Conservation (phyloP, 2,113 vertebrate genomes). For the Periophthalmodon schlosseri region DNA sequence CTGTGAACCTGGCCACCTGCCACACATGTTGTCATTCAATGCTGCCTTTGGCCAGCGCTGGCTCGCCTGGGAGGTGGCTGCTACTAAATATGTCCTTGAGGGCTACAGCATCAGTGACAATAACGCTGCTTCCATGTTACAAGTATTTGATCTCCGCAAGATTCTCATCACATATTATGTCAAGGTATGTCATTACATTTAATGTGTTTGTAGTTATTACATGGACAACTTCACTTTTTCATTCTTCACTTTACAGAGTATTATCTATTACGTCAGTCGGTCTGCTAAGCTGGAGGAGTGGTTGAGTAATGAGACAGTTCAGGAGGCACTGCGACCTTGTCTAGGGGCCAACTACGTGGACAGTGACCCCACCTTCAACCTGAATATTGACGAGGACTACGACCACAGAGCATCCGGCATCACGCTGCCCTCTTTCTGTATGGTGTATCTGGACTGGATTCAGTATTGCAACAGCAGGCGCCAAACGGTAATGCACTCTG, state of each 20-base stretch:
- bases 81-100: conserved; percentile 90
- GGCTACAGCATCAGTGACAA: conserved; percentile 94
- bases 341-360: conserved; percentile 82
- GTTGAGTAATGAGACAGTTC: conserved; percentile 82
- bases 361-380: conserved; percentile 90
- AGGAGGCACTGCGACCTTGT: conserved; percentile 83
- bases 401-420: conserved; percentile 87
- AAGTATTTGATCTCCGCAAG: conserved; percentile 91
- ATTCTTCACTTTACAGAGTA: conserved; percentile 76
- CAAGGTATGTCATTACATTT: conserved; percentile 75
- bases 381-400: conserved; percentile 91
- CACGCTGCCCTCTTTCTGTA: conserved; percentile 83
- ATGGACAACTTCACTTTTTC: background rate
- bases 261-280: conserved; percentile 89
- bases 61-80: conserved; percentile 91
- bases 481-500: conserved; percentile 73
- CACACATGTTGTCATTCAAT: conserved; percentile 88
- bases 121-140: conserved; percentile 90
- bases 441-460: conserved; percentile 89
- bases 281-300: conserved; percentile 87
- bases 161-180: conserved; percentile 94
- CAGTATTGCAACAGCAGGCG: conserved; percentile 87
- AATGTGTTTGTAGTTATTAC: background rate
- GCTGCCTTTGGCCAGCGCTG: conserved; percentile 93
- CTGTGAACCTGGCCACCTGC: conserved; percentile 89